phyloP scores from a whole-genome alignment of 1,140 invertebrate genomes.

The Drosophila kurseongensis region DNA sequence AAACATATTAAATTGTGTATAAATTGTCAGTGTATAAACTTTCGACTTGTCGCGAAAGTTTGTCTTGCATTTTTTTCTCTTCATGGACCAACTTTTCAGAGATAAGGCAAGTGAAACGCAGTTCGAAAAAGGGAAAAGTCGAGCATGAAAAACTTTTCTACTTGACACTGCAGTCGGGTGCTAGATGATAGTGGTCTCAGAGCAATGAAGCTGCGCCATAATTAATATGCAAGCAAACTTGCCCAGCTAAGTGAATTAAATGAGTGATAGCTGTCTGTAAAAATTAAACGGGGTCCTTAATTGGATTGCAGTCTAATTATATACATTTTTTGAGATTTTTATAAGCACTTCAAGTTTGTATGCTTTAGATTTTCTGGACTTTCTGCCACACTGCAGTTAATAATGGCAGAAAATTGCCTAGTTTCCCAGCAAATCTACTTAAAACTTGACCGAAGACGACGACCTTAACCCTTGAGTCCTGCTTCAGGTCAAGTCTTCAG shows the following conservation, averaged over 20 bases:
- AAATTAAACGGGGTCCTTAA: slow-evolving; percentile 23
- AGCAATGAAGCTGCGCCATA: slow-evolving; percentile 32
- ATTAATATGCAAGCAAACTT: slow-evolving; percentile 66
- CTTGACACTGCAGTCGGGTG: slow-evolving; percentile 37
- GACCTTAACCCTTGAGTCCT: slow-evolving; percentile 30
- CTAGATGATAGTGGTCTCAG: slow-evolving; percentile 14
- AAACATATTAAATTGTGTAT: neutral
- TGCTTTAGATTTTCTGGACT: neutral
- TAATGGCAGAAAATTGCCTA: neutral
- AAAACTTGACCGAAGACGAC: slow-evolving; percentile 24
- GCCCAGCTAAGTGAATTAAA: slow-evolving; percentile 63
- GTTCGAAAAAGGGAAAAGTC: neutral
- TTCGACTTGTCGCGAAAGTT: slow-evolving; percentile 40
- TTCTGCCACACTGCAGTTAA: no score
- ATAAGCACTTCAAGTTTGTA: neutral
- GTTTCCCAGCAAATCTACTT: neutral
- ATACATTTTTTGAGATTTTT: slow-evolving; percentile 4
- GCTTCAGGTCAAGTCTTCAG: slow-evolving; percentile 39
- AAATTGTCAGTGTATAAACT: slow-evolving; percentile 25
- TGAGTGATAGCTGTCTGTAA: slow-evolving; percentile 33
- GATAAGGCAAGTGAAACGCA: slow-evolving; percentile 16
- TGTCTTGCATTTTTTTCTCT: slow-evolving; percentile 11
- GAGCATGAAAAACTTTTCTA: slow-evolving; percentile 28
- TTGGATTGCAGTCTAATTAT: slow-evolving; percentile 16
- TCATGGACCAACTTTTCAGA: slow-evolving; percentile 21